A percentile compares a stretch with the other conserved stretches of the same genome.
Conservation (phyloP, 2,888 invertebrate species). For the Eurytoma californica region DNA sequence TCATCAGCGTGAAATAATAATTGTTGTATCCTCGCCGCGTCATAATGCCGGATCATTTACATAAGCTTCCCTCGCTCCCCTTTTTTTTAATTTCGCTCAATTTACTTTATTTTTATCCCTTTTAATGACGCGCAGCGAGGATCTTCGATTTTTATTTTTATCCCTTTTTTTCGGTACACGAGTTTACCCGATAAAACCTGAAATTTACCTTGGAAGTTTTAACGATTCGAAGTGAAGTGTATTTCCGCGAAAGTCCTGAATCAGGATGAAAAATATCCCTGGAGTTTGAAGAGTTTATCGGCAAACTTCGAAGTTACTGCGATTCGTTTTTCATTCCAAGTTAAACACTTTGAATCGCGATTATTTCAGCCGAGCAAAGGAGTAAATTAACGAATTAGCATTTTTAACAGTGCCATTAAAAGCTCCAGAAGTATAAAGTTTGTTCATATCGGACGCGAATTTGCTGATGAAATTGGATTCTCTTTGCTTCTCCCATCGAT, state of each 20-base stretch:
- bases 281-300: slow-evolving; percentile 21
- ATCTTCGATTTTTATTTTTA: background rate
- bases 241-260: background rate
- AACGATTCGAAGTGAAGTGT: slow-evolving; percentile 27
- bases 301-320: slow-evolving; percentile 23
- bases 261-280: slow-evolving; percentile 18
- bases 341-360: background rate
- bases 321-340: slow-evolving; percentile 5
- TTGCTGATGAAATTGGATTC: too few relatives aligned
- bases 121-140: background rate
- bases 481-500: too few relatives aligned
- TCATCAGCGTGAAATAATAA: slow-evolving; percentile 25
- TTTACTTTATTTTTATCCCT: background rate
- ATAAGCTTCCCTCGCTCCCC: background rate
- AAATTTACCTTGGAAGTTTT: slow-evolving; percentile 19
- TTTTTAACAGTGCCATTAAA: too few relatives aligned
- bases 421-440: too few relatives aligned
- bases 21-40: slow-evolving; percentile 28
- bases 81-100: background rate
- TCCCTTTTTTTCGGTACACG: background rate
- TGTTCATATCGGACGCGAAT: too few relatives aligned
- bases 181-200: slow-evolving; percentile 11
- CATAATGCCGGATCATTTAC: background rate
- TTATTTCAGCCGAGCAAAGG: background rate
- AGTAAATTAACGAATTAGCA: too few relatives aligned